Percentiles rank a stretch among this genome's conserved stretches.
Evolutionary conservation across 2,797 vertebrate species (phyloP).

Genomic region (Pseudochromis fuscus): DNA sequence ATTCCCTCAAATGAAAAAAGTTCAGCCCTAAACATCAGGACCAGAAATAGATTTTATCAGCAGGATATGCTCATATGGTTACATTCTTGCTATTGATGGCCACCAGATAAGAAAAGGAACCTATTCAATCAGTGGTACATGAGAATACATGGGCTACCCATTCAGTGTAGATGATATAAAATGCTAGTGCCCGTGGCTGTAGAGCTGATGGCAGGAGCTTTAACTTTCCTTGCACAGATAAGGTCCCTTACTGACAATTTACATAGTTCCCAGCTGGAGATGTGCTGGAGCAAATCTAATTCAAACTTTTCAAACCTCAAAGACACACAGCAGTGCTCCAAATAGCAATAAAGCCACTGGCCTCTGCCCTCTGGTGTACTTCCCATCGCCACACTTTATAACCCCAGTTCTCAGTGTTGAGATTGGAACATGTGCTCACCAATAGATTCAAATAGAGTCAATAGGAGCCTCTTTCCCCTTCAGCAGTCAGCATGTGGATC

Average conservation of each 20-base stretch:
- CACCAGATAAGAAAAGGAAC: slow-evolving; percentile 63
- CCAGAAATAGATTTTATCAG: slow-evolving; percentile 73
- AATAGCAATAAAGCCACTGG: slow-evolving; percentile 74
- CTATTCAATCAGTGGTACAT: slow-evolving; percentile 53
- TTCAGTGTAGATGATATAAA: slow-evolving; percentile 56
- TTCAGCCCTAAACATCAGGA: slow-evolving; percentile 48
- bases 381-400: slow-evolving; percentile 73
- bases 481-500: slow-evolving; percentile 76
- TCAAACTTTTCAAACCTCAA: slow-evolving; percentile 75
- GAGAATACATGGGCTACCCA: slow-evolving; percentile 58
- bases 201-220: slow-evolving; percentile 48
- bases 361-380: slow-evolving; percentile 76
- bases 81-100: slow-evolving; percentile 60
- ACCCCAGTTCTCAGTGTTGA: slow-evolving; percentile 61
- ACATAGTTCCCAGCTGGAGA: slow-evolving; percentile 81
- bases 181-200: slow-evolving; percentile 39
- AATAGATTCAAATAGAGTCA: slow-evolving; percentile 81
- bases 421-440: slow-evolving; percentile 76
- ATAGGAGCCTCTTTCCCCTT: slow-evolving; percentile 75
- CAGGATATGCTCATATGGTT: slow-evolving; percentile 67
- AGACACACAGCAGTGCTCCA: slow-evolving; percentile 77
- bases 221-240: slow-evolving; percentile 68
- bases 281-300: slow-evolving; percentile 81
- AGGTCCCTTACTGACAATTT: slow-evolving; percentile 76
- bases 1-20: slow-evolving; percentile 69